A percentile compares a stretch with the other conserved stretches of the same genome.
Conservation (phyloP, 1,140 invertebrate species). For the Medauroidea extradentata region DNA sequence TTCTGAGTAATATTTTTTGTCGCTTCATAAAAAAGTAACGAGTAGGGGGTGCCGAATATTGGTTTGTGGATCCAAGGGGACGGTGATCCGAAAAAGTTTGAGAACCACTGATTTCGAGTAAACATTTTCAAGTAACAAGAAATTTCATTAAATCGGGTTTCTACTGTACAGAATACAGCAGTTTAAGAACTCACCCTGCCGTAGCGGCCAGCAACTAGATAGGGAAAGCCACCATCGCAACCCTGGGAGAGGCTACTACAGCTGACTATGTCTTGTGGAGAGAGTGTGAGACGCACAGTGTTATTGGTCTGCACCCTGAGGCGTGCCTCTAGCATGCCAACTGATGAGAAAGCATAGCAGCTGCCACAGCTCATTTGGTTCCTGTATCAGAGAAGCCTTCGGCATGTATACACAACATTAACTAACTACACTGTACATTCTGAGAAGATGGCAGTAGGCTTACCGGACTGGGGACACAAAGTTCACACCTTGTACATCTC, state of each 20-base stretch:
- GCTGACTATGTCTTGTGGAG: conserved; percentile 50
- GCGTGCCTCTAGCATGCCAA: conserved; percentile 47
- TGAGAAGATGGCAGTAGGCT: too few relatives aligned
- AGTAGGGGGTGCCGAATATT: too few relatives aligned
- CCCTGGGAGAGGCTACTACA: conserved; percentile 49
- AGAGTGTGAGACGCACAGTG: conserved; percentile 38
- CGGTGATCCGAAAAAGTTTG: too few relatives aligned
- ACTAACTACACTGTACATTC: too few relatives aligned
- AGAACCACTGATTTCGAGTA: too few relatives aligned
- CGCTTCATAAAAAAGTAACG: background rate
- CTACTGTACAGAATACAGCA: background rate
- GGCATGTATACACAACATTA: too few relatives aligned
- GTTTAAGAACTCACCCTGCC: conserved; percentile 18
- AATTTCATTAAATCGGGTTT: too few relatives aligned
- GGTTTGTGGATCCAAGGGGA: too few relatives aligned
- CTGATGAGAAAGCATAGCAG: conserved; percentile 51
- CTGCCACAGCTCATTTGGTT: conserved; percentile 46
- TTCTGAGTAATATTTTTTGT: background rate
- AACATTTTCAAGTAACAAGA: too few relatives aligned
- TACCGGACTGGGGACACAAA: conserved; percentile 50
- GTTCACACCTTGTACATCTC: conserved; percentile 46
- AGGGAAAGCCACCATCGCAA: conserved; percentile 52
- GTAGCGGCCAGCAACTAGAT: conserved; percentile 49
- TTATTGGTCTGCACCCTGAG: conserved; percentile 47
- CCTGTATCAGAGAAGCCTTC: too few relatives aligned